Evolutionary conservation across 2,888 invertebrate genomes (phyloP), one percentile per base, ranked within the genome.

Genomic region (Thera obeliscata): DNA sequence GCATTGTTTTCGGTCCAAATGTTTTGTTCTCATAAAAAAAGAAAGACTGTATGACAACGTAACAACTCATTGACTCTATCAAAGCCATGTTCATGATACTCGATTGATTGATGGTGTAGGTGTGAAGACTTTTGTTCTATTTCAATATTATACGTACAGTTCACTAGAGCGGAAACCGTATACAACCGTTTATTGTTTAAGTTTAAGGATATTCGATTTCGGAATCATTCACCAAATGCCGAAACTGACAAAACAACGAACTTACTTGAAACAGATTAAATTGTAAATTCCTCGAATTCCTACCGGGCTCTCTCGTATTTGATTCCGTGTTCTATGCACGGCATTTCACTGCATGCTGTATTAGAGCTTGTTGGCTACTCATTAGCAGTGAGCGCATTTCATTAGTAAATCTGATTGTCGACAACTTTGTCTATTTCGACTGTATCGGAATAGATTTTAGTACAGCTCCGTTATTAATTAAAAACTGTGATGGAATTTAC

Each of bases 331-430:
- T 36, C 11, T 12, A 56, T 41, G 57, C 46, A 11, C 57, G 22
- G 22, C 57, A 35, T 49, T 52, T 52, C 4, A 33, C 9, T 49
- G 41, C 67, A 54, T 49, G 41, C 64, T 48, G 38, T 57, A 64
- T 64, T 64, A 43, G 36, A 60, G 61, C 60, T 68, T 52, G 64
- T 67, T 67, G 61, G 48, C 50, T 56, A n/a, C 43, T 64, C 62
- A 59, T 63, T 59, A 50, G 6, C 2, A 6, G 58, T 46, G 22
- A 22, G 43, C 38, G 38, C 52, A 12, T 58, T 58, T 46, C 9
- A 46, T 54, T 58, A 11, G 54, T 36, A 43, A 54, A 33, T 52
- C 50, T 38, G 33, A 36, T 4, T 11, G 35, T 11, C 33, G 7
- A 56, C 41, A 38, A 55, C 35, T 52, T 33, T 33, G 36, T 36